Percentiles rank a stretch among this genome's conserved stretches.
phyloP scores from a whole-genome alignment of 2,113 vertebrate species.

The Megaceryle maxima region DNA sequence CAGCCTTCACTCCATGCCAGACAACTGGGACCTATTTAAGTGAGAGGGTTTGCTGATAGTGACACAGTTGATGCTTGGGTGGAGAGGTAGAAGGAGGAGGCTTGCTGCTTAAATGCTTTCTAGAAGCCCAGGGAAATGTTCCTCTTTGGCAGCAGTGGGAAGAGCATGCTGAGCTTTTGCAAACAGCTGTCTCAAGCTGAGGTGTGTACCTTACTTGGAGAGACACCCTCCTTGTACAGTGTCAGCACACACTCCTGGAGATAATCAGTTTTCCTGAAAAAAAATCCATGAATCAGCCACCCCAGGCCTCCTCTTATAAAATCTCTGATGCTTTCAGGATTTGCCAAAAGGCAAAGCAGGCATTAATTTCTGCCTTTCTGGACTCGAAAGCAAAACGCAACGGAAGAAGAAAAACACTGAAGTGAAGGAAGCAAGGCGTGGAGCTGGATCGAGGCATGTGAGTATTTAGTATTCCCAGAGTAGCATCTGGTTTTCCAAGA shows the following conservation, averaged over 20 bases:
- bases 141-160: background rate
- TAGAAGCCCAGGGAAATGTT: background rate
- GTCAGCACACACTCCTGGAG: background rate
- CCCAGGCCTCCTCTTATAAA: background rate
- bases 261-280: background rate
- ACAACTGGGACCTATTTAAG: background rate
- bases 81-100: background rate
- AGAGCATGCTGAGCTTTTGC: background rate
- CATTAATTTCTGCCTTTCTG: slow-evolving; percentile 31
- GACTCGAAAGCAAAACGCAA: background rate
- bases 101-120: background rate
- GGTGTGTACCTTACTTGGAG: background rate
- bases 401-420: slow-evolving; percentile 38
- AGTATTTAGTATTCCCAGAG: slow-evolving; percentile 31
- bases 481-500: background rate
- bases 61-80: background rate
- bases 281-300: background rate
- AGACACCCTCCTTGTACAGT: background rate
- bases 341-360: slow-evolving; percentile 26
- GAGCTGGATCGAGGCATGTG: slow-evolving; percentile 7
- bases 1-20: background rate
- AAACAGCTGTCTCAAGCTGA: background rate
- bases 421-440: slow-evolving; percentile 5
- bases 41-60: background rate
- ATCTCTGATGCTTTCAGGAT: slow-evolving; percentile 31